These are phyloP conservation scores for Pangasius djambal DNA, from an alignment of 2,797 vertebrate species.

Conservation along the genomic window DNA sequence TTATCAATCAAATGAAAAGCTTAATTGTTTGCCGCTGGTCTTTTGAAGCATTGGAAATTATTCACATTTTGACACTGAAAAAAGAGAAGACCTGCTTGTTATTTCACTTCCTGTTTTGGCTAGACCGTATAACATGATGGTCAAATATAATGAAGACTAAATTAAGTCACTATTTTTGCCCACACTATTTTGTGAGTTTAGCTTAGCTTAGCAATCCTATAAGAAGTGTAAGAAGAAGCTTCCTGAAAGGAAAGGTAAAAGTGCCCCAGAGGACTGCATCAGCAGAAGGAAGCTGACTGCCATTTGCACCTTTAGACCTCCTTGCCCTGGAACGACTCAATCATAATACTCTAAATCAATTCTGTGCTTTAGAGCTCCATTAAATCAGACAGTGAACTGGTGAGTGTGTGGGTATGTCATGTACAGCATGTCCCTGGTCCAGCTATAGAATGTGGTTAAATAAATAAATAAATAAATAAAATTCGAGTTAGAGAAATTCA, in stretches of 20 bases:
- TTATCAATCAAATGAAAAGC: constrained; percentile 37
- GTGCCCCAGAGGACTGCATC: neutral
- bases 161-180: neutral
- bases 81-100: neutral
- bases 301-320: constrained; percentile 60
- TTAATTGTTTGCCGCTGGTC: constrained; percentile 24
- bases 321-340: constrained; percentile 54
- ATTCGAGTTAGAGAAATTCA: constrained; percentile 59
- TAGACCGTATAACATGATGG: too few relatives aligned
- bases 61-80: constrained; percentile 21
- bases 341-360: constrained; percentile 61
- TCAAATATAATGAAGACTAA: neutral
- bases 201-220: neutral
- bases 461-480: constrained; percentile 48
- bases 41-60: constrained; percentile 26
- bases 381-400: constrained; percentile 61
- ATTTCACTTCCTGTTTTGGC: neutral
- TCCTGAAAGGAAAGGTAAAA: constrained; percentile 1
- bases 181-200: neutral
- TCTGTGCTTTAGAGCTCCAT: constrained; percentile 67
- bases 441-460: constrained; percentile 49
- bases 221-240: neutral
- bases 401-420: constrained; percentile 44
- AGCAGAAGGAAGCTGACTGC: constrained; percentile 30
- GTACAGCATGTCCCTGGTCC: constrained; percentile 53